phyloP scores from a whole-genome alignment of 1,140 invertebrate species.

The Lasioglossum baleicum region DNA sequence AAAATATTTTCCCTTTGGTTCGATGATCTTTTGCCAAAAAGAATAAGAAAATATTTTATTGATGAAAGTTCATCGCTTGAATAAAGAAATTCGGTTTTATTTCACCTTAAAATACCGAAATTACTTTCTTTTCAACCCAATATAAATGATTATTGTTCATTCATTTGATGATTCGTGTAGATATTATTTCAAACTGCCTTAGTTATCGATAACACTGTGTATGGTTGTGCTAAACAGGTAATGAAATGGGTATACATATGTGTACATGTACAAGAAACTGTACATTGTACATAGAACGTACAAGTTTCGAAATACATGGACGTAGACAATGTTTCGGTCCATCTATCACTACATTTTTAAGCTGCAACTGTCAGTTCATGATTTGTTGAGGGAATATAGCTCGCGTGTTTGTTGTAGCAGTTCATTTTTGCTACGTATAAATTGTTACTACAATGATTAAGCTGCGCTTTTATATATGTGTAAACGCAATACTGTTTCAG shows the following conservation, averaged over 20 bases:
- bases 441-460: slow-evolving; percentile 48
- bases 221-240: slow-evolving; percentile 59
- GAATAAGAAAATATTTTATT: no score
- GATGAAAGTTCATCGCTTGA: no score
- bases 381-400: slow-evolving; percentile 27
- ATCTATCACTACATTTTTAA: slow-evolving; percentile 34
- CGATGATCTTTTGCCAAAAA: no score
- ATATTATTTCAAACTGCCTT: slow-evolving; percentile 37
- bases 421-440: slow-evolving; percentile 23
- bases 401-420: slow-evolving; percentile 35
- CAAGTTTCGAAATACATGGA: slow-evolving; percentile 10
- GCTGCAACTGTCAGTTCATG: slow-evolving; percentile 45
- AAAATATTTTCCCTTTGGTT: no score
- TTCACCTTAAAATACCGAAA: no score
- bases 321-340: slow-evolving; percentile 11
- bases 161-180: slow-evolving; percentile 10
- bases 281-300: slow-evolving; percentile 1
- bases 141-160: slow-evolving; percentile 43
- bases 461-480: slow-evolving; percentile 58
- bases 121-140: no score
- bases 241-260: slow-evolving; percentile 42
- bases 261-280: slow-evolving; percentile 12
- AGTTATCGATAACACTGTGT: slow-evolving; percentile 43
- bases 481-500: slow-evolving; percentile 52
- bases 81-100: no score